phyloP scores from a whole-genome alignment of 2,113 vertebrate genomes.

The Ictidomys tridecemlineatus region DNA sequence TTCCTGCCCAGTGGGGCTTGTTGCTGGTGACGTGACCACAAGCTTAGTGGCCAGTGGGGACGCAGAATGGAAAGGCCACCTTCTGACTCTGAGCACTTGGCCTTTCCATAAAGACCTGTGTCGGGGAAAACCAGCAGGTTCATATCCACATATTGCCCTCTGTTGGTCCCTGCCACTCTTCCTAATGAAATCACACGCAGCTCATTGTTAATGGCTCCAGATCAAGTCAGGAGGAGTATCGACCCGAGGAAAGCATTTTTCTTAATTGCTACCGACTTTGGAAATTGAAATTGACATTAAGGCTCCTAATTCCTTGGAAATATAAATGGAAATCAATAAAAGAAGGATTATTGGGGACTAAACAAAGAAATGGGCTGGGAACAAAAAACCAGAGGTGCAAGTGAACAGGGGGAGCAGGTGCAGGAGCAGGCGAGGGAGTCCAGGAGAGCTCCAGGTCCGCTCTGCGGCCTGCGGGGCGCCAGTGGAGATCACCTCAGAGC shows the following conservation, averaged over 20 bases:
- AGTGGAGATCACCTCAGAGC: accelerated
- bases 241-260: conserved; percentile 60
- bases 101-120: not conserved
- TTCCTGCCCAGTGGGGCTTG: not conserved
- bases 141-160: accelerated
- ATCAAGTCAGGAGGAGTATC: conserved; percentile 5
- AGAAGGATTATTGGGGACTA: not conserved
- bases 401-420: not conserved
- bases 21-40: not conserved
- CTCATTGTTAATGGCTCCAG: not conserved
- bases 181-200: not conserved
- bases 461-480: accelerated
- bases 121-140: not conserved
- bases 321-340: conserved; percentile 24
- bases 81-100: not conserved
- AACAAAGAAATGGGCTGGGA: not conserved
- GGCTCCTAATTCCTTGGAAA: conserved; percentile 45
- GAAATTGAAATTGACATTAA: conserved; percentile 51
- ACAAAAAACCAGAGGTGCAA: not conserved
- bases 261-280: conserved; percentile 52
- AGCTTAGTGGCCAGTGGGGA: not conserved
- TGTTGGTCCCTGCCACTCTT: not conserved
- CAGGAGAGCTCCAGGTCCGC: accelerated
- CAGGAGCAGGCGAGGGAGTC: not conserved
- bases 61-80: accelerated